Conservation (phyloP, 2,888 invertebrate species). For the Thereva unica region DNA sequence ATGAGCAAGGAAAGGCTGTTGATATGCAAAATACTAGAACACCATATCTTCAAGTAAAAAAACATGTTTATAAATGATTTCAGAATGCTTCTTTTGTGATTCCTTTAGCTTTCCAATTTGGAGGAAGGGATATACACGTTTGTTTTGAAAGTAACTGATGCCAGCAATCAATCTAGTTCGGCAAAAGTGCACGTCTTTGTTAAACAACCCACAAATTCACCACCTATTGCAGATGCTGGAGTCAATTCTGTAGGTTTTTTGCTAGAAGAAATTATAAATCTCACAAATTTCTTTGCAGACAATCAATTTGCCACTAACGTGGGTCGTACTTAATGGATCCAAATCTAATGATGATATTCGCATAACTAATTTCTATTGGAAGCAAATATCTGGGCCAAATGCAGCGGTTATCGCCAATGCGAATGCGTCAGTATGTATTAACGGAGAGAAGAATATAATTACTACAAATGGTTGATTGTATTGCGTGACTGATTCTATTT, state of each 20-base stretch:
- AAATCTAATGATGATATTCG: conserved; percentile 82
- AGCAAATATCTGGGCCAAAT: conserved; percentile 72
- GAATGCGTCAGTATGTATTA: conserved; percentile 61
- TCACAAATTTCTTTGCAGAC: conserved; percentile 59
- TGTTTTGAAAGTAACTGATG: conserved; percentile 89
- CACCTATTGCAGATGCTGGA: conserved; percentile 74
- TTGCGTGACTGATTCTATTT: background rate
- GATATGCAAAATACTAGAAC: conserved; percentile 96
- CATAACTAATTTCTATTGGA: conserved; percentile 83
- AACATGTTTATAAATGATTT: background rate
- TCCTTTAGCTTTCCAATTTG: conserved; percentile 73
- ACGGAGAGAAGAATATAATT: background rate
- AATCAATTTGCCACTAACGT: conserved; percentile 82
- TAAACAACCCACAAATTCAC: conserved; percentile 84
- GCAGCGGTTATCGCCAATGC: conserved; percentile 62
- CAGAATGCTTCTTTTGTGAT: background rate
- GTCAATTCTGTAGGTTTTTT: conserved; percentile 57
- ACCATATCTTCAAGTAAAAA: conserved; percentile 72
- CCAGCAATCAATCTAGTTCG: conserved; percentile 82
- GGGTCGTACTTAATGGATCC: conserved; percentile 78
- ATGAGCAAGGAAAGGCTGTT: conserved; percentile 86
- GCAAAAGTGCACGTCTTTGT: conserved; percentile 92
- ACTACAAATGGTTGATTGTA: too few species aligned
- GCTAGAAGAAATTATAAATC: background rate
- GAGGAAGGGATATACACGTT: conserved; percentile 95